These are phyloP conservation scores for Pomacea maculata DNA, from an alignment of 1,140 invertebrate species.

Conservation along the genomic window DNA sequence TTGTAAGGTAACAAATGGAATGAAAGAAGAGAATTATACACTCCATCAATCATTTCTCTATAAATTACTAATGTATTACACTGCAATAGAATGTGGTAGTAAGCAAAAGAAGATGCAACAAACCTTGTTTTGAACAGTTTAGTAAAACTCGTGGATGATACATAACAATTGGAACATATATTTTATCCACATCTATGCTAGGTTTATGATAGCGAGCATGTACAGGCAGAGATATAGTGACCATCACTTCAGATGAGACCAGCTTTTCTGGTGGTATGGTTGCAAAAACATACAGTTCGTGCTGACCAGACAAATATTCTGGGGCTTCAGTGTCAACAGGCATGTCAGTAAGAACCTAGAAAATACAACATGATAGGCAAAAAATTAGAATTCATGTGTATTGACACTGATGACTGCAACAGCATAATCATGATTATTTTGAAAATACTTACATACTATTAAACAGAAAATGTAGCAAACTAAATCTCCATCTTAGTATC, in stretches of 20 bases:
- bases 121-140: conserved; percentile 27
- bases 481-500: not conserved
- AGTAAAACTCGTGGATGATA: conserved; percentile 27
- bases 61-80: too few species aligned
- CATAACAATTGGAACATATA: conserved; percentile 21
- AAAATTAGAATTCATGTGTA: not conserved
- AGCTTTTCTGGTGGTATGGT: not conserved
- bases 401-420: not conserved
- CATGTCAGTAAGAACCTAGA: conserved; percentile 29
- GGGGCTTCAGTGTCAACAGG: conserved; percentile 44
- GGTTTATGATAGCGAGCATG: conserved; percentile 48
- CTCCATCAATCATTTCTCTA: too few species aligned
- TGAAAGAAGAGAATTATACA: too few species aligned
- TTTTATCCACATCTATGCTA: not conserved
- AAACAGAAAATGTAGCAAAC: not conserved
- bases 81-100: too few species aligned
- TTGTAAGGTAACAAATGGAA: too few species aligned
- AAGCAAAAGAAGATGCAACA: too few species aligned
- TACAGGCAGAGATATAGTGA: conserved; percentile 39
- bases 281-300: conserved; percentile 33
- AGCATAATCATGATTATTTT: not conserved
- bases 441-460: not conserved
- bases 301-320: conserved; percentile 33
- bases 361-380: not conserved
- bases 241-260: not conserved